phyloP scores from a whole-genome alignment of 1,140 invertebrate species.

The Drosophila athabasca region DNA sequence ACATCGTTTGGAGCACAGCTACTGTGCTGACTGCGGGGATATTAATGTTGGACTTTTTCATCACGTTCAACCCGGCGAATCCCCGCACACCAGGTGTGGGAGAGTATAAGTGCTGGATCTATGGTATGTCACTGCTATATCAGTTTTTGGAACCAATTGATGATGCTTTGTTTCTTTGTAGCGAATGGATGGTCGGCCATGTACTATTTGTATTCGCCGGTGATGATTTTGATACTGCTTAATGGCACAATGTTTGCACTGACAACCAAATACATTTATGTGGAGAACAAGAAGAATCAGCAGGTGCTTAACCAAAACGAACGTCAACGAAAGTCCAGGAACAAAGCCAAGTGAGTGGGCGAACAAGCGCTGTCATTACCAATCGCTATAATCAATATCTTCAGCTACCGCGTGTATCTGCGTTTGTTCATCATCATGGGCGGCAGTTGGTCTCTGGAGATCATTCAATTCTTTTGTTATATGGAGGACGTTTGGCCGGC shows the following conservation, averaged over 20 bases:
- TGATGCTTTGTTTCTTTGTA: neutral
- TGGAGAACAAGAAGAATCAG: slow-evolving; percentile 83
- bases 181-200: slow-evolving; percentile 76
- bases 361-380: neutral
- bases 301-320: slow-evolving; percentile 5
- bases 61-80: neutral
- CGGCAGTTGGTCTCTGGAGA: slow-evolving; percentile 88
- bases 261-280: slow-evolving; percentile 85
- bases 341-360: slow-evolving; percentile 28
- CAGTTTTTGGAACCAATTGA: no score
- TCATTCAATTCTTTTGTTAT: slow-evolving; percentile 77
- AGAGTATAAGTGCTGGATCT: slow-evolving; percentile 85
- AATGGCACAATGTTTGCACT: slow-evolving; percentile 88
- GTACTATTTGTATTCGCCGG: slow-evolving; percentile 89
- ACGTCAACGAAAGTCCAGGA: slow-evolving; percentile 6
- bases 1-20: slow-evolving; percentile 88
- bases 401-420: slow-evolving; percentile 87
- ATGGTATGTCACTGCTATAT: slow-evolving; percentile 78
- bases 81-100: slow-evolving; percentile 84
- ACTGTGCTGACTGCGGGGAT: slow-evolving; percentile 82
- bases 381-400: slow-evolving; percentile 21
- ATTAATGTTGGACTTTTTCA: slow-evolving; percentile 36
- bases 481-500: neutral
- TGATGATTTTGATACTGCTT: slow-evolving; percentile 86
- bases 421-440: slow-evolving; percentile 90